These are phyloP conservation scores for Poeciliopsis paucimaculata DNA, from an alignment of 2,797 vertebrate species.

Conservation along the genomic window DNA sequence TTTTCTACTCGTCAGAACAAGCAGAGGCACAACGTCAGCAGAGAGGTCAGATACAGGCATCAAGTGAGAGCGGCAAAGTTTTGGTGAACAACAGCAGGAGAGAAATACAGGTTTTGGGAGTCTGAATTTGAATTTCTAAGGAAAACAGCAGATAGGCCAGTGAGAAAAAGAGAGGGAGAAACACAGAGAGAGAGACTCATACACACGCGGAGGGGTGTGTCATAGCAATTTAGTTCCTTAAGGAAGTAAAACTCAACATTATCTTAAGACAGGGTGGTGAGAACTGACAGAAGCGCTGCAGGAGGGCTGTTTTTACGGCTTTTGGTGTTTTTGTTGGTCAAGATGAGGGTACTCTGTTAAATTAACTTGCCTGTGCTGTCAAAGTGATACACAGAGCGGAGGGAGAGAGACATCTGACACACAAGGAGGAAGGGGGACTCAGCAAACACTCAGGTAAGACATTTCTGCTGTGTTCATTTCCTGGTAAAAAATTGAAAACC, in stretches of 20 bases:
- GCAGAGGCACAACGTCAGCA: conserved; percentile 80
- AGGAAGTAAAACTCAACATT: conserved; percentile 86
- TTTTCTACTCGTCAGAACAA: conserved; percentile 83
- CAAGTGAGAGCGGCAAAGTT: conserved; percentile 21
- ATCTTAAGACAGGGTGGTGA: conserved; percentile 76
- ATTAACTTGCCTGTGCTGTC: conserved; percentile 60
- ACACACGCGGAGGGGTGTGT: conserved; percentile 79
- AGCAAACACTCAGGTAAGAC: conserved; percentile 78
- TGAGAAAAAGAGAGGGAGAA: conserved; percentile 39
- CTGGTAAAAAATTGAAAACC: not conserved
- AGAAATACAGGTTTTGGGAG: conserved; percentile 35
- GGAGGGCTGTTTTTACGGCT: conserved; percentile 39
- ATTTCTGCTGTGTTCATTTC: conserved; percentile 20
- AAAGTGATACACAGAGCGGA: conserved; percentile 56
- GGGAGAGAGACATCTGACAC: conserved; percentile 57
- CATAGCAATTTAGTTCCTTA: conserved; percentile 86
- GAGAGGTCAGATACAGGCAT: conserved; percentile 28
- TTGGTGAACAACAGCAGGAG: conserved; percentile 15
- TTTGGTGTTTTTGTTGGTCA: conserved; percentile 24
- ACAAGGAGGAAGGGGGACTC: conserved; percentile 72
- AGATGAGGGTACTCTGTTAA: conserved; percentile 63
- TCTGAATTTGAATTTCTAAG: conserved; percentile 61
- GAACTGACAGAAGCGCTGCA: conserved; percentile 55
- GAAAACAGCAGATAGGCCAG: conserved; percentile 44
- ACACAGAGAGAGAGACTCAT: conserved; percentile 28